Conservation (phyloP, 2,888 invertebrate species). For the Melikaiella ostensackeni region DNA sequence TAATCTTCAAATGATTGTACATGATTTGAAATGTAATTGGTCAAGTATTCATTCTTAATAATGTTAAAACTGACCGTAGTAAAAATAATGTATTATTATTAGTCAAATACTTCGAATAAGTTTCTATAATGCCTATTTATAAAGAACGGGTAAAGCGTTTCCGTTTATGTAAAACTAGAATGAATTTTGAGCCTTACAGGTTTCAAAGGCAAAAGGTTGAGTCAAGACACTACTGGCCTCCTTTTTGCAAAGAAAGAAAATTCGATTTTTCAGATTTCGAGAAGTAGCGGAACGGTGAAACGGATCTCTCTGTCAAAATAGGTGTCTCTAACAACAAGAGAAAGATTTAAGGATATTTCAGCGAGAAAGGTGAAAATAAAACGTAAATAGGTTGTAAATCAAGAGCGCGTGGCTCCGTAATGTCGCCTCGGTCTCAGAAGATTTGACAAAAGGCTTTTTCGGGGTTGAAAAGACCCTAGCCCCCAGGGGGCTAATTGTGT, state of each 20-base stretch:
- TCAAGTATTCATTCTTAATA: too few species aligned
- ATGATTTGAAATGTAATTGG: too few species aligned
- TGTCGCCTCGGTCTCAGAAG: constrained; percentile 12
- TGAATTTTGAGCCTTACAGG: not conserved
- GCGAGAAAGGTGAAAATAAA: constrained; percentile 49
- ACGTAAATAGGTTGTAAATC: constrained; percentile 65
- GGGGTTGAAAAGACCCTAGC: constrained; percentile 51
- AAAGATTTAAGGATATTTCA: constrained; percentile 34
- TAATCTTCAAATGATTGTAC: too few species aligned
- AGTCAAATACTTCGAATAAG: too few species aligned
- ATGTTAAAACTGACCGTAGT: too few species aligned
- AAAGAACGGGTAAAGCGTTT: not conserved
- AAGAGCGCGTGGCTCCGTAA: constrained; percentile 59
- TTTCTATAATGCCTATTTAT: too few species aligned
- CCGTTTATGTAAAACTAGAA: not conserved
- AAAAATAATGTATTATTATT: too few species aligned
- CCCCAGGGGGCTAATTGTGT: constrained; percentile 66
- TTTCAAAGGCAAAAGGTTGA: not conserved
- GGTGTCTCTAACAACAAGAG: constrained; percentile 39
- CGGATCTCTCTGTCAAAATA: not conserved
- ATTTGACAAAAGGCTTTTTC: constrained; percentile 40
- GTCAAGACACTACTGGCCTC: constrained; percentile 61
- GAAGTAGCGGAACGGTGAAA: constrained; percentile 41
- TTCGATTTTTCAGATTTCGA: constrained; percentile 44
- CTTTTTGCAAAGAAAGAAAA: constrained; percentile 48